phyloP scores from a whole-genome alignment of 2,888 invertebrate genomes.

The Eudemis profundana region DNA sequence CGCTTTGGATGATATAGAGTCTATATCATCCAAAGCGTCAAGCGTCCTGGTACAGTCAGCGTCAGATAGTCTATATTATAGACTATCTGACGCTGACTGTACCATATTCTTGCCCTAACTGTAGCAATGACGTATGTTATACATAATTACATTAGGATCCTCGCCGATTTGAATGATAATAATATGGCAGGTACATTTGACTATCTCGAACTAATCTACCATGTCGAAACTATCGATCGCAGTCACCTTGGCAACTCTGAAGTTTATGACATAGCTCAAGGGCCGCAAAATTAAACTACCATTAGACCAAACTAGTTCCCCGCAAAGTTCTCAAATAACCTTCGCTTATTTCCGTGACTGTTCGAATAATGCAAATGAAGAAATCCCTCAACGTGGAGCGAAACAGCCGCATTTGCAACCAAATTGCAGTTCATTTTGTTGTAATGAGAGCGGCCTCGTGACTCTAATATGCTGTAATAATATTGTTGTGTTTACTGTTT shows the following conservation, averaged over 20 bases:
- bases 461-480: constrained; percentile 62
- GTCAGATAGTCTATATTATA: too few relatives aligned
- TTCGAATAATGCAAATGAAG: constrained; percentile 67
- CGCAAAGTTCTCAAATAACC: constrained; percentile 53
- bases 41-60: too few relatives aligned
- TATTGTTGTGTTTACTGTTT: constrained; percentile 33
- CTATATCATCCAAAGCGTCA: too few relatives aligned
- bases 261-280: constrained; percentile 41
- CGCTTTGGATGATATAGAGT: too few relatives aligned
- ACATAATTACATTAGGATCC: background rate
- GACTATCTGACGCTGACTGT: too few relatives aligned
- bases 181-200: background rate
- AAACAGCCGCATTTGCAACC: constrained; percentile 65
- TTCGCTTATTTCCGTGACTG: constrained; percentile 53
- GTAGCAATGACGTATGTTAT: too few relatives aligned
- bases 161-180: background rate
- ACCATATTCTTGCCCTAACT: too few relatives aligned
- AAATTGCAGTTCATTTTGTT: constrained; percentile 74
- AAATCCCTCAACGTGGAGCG: constrained; percentile 63
- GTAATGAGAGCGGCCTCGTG: constrained; percentile 72
- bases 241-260: constrained; percentile 38
- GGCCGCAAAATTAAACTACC: constrained; percentile 44
- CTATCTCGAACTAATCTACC: constrained; percentile 25
- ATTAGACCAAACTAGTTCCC: constrained; percentile 44
- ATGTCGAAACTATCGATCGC: constrained; percentile 33